A percentile compares a stretch with the other conserved stretches of the same genome.
These are phyloP conservation scores for Phainopepla nitens DNA, from an alignment of 2,113 vertebrate species.

Conservation along the genomic window DNA sequence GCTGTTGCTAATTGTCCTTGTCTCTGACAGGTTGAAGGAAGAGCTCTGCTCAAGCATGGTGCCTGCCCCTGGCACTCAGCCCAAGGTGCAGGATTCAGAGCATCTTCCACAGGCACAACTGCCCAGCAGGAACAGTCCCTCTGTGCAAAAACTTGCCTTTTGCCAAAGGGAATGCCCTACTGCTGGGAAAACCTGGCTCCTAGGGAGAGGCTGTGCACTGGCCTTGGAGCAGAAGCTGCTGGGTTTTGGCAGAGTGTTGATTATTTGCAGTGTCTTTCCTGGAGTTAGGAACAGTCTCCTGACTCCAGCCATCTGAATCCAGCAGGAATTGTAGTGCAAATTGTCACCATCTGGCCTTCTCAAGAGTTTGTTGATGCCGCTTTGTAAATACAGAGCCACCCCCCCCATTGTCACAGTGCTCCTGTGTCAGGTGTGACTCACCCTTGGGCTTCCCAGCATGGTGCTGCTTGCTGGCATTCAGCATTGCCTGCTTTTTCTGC, in stretches of 20 bases:
- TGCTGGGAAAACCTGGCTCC: neutral
- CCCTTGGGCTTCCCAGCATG: conserved; percentile 89
- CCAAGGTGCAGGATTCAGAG: neutral
- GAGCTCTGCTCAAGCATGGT: neutral
- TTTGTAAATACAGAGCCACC: neutral
- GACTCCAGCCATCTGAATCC: neutral
- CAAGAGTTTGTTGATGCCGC: neutral
- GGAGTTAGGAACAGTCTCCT: neutral
- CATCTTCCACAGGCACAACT: neutral
- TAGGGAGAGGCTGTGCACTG: neutral
- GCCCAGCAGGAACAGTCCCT: neutral
- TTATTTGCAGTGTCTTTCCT: neutral
- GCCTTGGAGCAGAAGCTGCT: neutral
- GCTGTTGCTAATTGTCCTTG: neutral
- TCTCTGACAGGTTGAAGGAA: neutral
- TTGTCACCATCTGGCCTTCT: neutral
- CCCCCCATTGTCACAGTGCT: neutral
- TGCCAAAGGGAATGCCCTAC: neutral
- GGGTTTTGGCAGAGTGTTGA: neutral
- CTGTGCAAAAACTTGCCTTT: neutral
- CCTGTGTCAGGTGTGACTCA: conserved; percentile 14
- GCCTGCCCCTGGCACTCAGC: neutral
- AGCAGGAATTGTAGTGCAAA: neutral
- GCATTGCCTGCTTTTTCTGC: conserved; percentile 94
- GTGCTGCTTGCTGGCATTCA: conserved; percentile 88